Evolutionary conservation across 2,888 invertebrate species (phyloP).

Genomic region (Pocota personata): DNA sequence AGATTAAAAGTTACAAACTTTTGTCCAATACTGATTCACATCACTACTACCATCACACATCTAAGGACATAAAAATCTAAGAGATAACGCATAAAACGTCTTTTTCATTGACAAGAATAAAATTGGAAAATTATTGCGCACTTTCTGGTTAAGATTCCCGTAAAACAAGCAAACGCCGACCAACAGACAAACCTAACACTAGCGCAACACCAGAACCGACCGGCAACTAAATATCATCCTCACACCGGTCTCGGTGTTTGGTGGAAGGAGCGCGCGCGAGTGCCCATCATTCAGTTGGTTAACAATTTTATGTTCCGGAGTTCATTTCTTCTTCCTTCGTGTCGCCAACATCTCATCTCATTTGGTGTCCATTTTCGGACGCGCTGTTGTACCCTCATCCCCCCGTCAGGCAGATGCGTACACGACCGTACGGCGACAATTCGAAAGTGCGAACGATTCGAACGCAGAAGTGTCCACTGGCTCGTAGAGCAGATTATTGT

Average conservation of each 20-base stretch:
- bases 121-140: conserved; percentile 73
- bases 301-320: conserved; percentile 67
- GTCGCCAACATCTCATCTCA: conserved; percentile 14
- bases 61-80: conserved; percentile 65
- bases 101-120: conserved; percentile 73
- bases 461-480: conserved; percentile 57
- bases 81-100: conserved; percentile 71
- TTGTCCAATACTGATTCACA: background rate
- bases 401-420: conserved; percentile 40
- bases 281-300: conserved; percentile 51
- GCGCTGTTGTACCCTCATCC: background rate
- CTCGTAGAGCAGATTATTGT: conserved; percentile 72
- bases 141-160: conserved; percentile 73
- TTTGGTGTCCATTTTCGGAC: conserved; percentile 56
- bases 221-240: conserved; percentile 50
- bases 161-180: conserved; percentile 67
- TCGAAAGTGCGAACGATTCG: conserved; percentile 64
- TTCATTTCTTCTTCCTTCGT: conserved; percentile 23
- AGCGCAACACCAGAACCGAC: conserved; percentile 52
- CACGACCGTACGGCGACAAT: conserved; percentile 26
- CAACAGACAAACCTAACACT: conserved; percentile 38
- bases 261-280: background rate
- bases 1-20: conserved; percentile 17
- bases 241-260: background rate
- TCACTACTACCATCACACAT: conserved; percentile 15